Evolutionary conservation across 2,888 invertebrate species (phyloP), one percentile per base, ranked within the genome.

Genomic region (Sycophila texana): DNA sequence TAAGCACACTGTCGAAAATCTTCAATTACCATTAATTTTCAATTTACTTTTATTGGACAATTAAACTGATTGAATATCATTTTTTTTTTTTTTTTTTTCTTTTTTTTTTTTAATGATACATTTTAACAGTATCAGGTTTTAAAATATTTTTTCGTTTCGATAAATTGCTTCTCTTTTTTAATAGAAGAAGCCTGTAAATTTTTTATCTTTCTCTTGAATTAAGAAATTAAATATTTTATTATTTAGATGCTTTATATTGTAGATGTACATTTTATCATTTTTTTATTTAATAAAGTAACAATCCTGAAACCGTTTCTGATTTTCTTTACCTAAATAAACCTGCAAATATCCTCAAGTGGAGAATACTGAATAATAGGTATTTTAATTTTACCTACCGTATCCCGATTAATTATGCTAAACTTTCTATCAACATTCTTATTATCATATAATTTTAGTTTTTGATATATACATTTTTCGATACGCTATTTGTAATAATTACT

Each of bases 171-270:
- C 80, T 75, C 72, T 67, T 76, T 76, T 76, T 80, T n/a, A 80
- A 66, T 39, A 73, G 67, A 65, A 63, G 55, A 14, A 49, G 26
- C 51, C 57, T 74, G 61, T 74, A 39, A 65, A 77, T 77, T 74
- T 74, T 67, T 63, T 79, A 72, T 76, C 53, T 77, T 72, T 60
- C 30, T 63, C 18, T 65, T 65, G 12, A 71, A 57, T 53, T 51
- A 76, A 18, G 26, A 61, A 78, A 66, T 72, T 77, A n/a, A 53
- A 71, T 58, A 60, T 75, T 81, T 73, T 81, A 80, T 79, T 65
- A 75, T 68, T 78, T 81, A 78, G 67, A 81, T 78, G 63, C 72
- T 81, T 78, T 81, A 78, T 78, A 81, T 68, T 78, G 55, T 81
- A 81, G 78, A 68, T 81, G 73, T 78, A 77, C 20, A 57, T 81